Conservation (phyloP, 2,797 vertebrate species). For the Ateles fusciceps region DNA sequence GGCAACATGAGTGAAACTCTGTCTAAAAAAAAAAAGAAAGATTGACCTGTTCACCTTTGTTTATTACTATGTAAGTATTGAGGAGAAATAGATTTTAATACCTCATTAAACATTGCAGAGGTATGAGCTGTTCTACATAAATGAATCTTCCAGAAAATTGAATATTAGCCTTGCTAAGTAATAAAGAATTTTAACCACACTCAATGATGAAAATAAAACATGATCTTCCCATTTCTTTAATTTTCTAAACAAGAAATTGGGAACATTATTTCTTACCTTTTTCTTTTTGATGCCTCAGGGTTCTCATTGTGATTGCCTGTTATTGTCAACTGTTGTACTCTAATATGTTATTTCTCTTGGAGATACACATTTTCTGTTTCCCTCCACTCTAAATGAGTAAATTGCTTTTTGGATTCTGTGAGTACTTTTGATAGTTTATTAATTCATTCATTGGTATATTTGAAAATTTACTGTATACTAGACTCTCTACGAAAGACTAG, state of each 20-base stretch:
- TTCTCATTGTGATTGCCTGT: not conserved
- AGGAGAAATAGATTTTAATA: constrained; percentile 39
- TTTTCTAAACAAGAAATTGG: constrained; percentile 14
- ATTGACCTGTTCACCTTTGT: not conserved
- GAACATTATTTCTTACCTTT: not conserved
- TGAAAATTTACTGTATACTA: constrained; percentile 1
- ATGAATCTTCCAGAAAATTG: constrained; percentile 8
- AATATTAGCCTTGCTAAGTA: not conserved
- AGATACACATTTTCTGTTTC: not conserved
- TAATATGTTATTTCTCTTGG: constrained; percentile 14
- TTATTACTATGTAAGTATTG: not conserved
- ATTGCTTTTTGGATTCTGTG: not conserved
- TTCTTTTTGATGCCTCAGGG: not conserved
- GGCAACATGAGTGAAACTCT: too few species aligned
- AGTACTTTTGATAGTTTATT: constrained; percentile 11
- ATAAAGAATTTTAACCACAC: not conserved
- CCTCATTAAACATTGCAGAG: not conserved
- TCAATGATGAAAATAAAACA: not conserved
- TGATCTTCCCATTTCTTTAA: not conserved
- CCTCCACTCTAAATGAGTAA: not conserved
- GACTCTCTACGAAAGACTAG: not conserved
- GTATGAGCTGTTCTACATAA: not conserved
- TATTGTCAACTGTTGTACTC: not conserved
- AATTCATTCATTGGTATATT: not conserved
- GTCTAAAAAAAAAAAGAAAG: not conserved